Evolutionary conservation across 2,113 vertebrate genomes (phyloP), one percentile per base, ranked within the genome.

Genomic region (human (Homo sapiens)): DNA sequence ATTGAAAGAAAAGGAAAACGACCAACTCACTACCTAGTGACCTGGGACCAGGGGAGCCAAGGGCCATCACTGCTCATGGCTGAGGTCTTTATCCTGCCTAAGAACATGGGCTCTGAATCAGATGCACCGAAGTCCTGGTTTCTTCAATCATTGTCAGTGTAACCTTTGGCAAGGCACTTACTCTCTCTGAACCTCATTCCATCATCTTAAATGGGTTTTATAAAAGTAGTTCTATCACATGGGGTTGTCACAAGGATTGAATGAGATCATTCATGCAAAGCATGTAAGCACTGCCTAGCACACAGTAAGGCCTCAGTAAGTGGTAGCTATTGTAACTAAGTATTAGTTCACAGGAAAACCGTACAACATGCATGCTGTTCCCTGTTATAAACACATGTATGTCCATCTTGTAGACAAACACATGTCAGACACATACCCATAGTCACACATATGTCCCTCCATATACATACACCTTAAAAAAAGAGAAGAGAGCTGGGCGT

Each of bases 1-100:
- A 57, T 12, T 97, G 89, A 84, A 95, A 92, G 75, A 88, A 97
- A 97, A 96, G 52, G 57, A 68, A 94, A 89, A 95, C 8, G 7
- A 70, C 79, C 80, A 87, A 66, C 78, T 96, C 61, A 79, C n/a
- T 72, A 84, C 57, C 25, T 80, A 84, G 86, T 59, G n/a, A 48
- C 64, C 86, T 84, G 70, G 81, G 38, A 91, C 82, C 48, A 79
- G 59, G 82, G 88, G 16, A 93, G 70, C 89, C 61, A 96, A 83
- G 66, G 88, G 61, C 83, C 61, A 32, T 93, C 48, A 52, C 52
- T 70, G n/a, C 45, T 93, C 40, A 89, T n/a, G 57, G 35, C 64
- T 86, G 57, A 89, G 57, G 68, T 91, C 91, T 97, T 97, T 75
- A 57, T 82, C 57, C 61, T 89, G 3, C 89, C 40, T 78, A 17